phyloP scores from a whole-genome alignment of 2,113 vertebrate genomes.

The Saccopteryx bilineata region DNA sequence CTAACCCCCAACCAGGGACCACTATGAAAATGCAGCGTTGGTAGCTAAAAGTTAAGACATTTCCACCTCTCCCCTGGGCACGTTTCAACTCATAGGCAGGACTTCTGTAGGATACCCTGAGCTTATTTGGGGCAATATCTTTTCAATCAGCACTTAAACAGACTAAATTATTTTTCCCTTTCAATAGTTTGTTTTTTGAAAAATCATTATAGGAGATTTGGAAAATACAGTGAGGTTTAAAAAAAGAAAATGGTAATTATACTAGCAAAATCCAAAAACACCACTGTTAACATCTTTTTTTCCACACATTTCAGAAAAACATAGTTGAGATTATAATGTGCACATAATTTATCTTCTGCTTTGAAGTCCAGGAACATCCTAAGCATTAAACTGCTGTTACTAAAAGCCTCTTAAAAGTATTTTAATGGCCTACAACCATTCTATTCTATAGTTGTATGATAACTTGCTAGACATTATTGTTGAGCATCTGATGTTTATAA shows the following conservation, averaged over 20 bases:
- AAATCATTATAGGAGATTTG: background rate
- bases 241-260: conserved; percentile 16
- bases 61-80: background rate
- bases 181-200: background rate
- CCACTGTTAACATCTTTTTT: background rate
- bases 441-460: background rate
- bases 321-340: background rate
- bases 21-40: background rate
- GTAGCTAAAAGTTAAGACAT: background rate
- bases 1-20: background rate
- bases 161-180: background rate
- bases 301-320: background rate
- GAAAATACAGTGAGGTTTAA: background rate
- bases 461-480: background rate
- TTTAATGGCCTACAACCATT: background rate
- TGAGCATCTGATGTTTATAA: background rate
- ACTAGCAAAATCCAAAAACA: background rate
- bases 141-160: background rate
- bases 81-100: background rate
- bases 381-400: background rate
- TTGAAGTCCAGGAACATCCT: background rate
- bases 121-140: background rate
- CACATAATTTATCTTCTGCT: background rate
- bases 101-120: background rate
- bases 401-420: conserved; percentile 21